Evolutionary conservation across 2,888 invertebrate species (phyloP).

Genomic region (Tiliacea citrago): DNA sequence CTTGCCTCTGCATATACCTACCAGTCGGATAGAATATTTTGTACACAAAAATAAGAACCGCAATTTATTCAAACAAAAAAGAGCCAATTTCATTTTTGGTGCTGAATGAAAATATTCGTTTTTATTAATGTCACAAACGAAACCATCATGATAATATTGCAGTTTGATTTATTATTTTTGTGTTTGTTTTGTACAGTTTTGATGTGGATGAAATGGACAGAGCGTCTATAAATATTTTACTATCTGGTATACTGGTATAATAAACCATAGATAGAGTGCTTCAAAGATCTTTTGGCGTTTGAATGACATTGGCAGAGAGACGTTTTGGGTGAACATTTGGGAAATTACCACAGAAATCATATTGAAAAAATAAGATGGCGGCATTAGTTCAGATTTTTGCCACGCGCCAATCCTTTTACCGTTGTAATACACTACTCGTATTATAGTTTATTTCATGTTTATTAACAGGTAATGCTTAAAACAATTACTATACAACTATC

Average conservation of each 20-base stretch:
- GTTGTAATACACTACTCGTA: no score
- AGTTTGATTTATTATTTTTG: slow-evolving; percentile 24
- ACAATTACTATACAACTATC: neutral
- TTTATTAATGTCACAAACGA: slow-evolving; percentile 8
- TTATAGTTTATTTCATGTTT: no score
- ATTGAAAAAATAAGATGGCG: neutral
- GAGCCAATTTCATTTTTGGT: slow-evolving; percentile 1
- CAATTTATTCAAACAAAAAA: neutral
- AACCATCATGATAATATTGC: slow-evolving; percentile 1
- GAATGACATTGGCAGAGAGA: neutral
- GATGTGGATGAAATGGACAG: neutral
- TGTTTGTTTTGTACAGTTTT: slow-evolving; percentile 6
- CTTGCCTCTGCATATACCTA: neutral
- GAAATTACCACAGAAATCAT: neutral
- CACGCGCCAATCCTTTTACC: neutral
- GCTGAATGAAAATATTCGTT: slow-evolving; percentile 8
- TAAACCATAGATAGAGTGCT: neutral
- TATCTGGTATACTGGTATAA: neutral
- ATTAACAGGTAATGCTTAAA: no score
- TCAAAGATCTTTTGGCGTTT: no score
- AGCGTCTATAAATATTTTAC: slow-evolving; percentile 5
- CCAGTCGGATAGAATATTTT: neutral
- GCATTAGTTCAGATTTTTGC: no score
- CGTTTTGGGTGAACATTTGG: neutral
- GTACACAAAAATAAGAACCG: no score